Evolutionary conservation across 2,888 invertebrate genomes (phyloP).

Genomic region (Neoaliturus tenellus): DNA sequence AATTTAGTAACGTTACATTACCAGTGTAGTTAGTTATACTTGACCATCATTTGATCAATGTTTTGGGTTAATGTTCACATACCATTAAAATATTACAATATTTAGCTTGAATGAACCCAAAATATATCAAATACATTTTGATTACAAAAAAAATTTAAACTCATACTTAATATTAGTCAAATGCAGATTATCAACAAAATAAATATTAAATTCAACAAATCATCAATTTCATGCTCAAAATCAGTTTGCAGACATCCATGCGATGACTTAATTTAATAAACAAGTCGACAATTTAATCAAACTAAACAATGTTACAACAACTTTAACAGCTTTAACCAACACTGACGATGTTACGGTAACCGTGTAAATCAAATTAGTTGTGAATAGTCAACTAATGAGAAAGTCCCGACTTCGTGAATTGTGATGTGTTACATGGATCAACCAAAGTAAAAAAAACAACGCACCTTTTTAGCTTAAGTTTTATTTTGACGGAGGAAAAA

Average conservation of each 20-base stretch:
- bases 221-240: neutral
- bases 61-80: too few relatives aligned
- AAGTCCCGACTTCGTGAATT: neutral
- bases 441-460: neutral
- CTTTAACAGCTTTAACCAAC: neutral
- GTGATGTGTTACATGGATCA: neutral
- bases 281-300: neutral
- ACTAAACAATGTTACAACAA: neutral
- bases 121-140: too few relatives aligned
- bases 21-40: too few relatives aligned
- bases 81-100: too few relatives aligned
- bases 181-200: too few relatives aligned
- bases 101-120: too few relatives aligned
- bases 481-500: slow-evolving; percentile 42
- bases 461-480: slow-evolving; percentile 20
- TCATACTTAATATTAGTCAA: too few relatives aligned
- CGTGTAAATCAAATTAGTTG: neutral
- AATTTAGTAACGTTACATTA: too few relatives aligned
- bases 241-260: neutral
- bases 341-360: neutral
- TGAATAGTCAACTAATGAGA: neutral
- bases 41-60: too few relatives aligned
- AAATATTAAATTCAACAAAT: neutral
- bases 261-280: neutral
- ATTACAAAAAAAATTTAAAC: too few relatives aligned